Percentiles rank a stretch among this genome's conserved stretches.
phyloP scores from a whole-genome alignment of 1,140 invertebrate genomes.

The Asbolus verrucosus region DNA sequence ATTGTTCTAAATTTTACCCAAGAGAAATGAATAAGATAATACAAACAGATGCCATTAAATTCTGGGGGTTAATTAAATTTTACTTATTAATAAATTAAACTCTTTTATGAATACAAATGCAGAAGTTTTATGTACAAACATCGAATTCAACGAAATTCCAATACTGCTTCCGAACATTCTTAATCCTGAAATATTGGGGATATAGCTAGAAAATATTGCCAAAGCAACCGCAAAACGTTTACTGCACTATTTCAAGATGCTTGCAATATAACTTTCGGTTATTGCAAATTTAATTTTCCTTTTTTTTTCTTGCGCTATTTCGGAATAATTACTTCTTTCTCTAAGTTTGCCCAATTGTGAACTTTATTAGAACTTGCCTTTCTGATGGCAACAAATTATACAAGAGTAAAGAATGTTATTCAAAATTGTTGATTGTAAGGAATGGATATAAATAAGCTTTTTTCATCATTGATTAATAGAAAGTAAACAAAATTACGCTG shows the following conservation, averaged over 20 bases:
- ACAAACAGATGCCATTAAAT: constrained; percentile 42
- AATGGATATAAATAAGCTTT: too few species aligned
- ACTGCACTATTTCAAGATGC: neutral
- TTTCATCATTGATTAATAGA: too few species aligned
- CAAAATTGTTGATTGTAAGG: too few species aligned
- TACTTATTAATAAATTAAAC: constrained; percentile 17
- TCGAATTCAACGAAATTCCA: too few species aligned
- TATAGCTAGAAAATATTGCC: constrained; percentile 1
- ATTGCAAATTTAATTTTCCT: neutral
- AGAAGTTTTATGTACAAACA: neutral
- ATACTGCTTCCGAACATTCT: neutral
- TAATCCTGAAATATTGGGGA: neutral
- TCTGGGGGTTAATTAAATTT: constrained; percentile 40
- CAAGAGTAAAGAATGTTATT: too few species aligned
- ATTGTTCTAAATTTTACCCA: constrained; percentile 44
- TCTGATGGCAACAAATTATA: too few species aligned
- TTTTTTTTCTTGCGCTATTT: neutral
- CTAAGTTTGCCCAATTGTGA: too few species aligned
- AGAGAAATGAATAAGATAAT: constrained; percentile 45
- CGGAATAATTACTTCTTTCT: too few species aligned
- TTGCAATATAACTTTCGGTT: neutral
- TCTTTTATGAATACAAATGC: neutral
- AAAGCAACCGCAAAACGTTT: neutral
- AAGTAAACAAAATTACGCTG: too few species aligned
- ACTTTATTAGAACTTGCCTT: too few species aligned